Evolutionary conservation across 1,140 invertebrate genomes (phyloP).

Genomic region (Leptinotarsa texana): DNA sequence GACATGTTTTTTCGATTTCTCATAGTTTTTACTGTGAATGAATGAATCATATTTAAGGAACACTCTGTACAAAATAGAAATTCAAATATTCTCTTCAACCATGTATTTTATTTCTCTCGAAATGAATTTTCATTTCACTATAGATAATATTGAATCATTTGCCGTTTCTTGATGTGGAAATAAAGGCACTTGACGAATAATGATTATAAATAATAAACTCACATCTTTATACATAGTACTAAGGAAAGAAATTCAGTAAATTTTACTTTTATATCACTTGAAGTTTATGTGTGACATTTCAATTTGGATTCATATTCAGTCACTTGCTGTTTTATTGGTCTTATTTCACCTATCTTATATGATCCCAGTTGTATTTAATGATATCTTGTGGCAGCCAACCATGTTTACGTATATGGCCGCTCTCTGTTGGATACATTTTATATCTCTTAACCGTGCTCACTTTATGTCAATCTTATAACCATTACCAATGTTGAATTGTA

Average conservation of each 20-base stretch:
- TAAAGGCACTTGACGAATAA: background rate
- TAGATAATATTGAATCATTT: background rate
- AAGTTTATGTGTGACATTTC: conserved; percentile 49
- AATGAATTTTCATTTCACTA: no score
- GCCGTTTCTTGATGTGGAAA: background rate
- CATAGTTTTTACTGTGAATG: no score
- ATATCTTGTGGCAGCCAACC: conserved; percentile 46
- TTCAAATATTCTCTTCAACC: background rate
- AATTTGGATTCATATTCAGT: conserved; percentile 52
- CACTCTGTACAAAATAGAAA: no score
- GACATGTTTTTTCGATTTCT: no score
- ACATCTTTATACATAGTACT: conserved; percentile 13
- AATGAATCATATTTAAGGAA: no score
- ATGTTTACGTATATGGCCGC: conserved; percentile 45
- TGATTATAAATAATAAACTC: conserved; percentile 15
- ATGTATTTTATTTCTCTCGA: no score
- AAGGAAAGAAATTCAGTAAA: conserved; percentile 23
- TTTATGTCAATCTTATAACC: conserved; percentile 46
- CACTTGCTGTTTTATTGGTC: conserved; percentile 53
- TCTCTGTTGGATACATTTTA: conserved; percentile 49
- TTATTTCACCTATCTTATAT: conserved; percentile 53
- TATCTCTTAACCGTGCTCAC: conserved; percentile 39
- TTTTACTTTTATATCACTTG: conserved; percentile 28
- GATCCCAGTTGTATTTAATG: conserved; percentile 48
- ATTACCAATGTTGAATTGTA: conserved; percentile 47